Conservation (phyloP, 2,113 vertebrate genomes). For the Pongo pygmaeus region DNA sequence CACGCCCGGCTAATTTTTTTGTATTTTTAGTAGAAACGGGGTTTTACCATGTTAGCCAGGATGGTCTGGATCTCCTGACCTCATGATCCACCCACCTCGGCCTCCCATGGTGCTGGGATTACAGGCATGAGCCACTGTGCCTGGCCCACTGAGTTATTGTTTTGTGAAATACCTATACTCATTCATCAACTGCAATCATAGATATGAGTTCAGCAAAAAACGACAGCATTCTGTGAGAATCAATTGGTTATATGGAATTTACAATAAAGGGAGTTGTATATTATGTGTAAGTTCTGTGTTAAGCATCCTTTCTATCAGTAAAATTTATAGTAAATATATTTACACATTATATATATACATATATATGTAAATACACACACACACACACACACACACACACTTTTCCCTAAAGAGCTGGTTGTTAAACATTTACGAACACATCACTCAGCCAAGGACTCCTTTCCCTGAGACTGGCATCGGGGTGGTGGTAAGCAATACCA, state of each 20-base stretch:
- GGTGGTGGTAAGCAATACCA: neutral
- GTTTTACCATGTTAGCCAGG: too few species aligned
- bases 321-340: neutral
- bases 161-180: neutral
- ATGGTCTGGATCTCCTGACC: too few species aligned
- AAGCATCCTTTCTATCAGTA: neutral
- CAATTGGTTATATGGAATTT: neutral
- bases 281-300: neutral
- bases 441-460: neutral
- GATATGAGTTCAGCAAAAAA: neutral
- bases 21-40: too few species aligned
- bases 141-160: neutral
- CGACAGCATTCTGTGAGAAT: neutral
- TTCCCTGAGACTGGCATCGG: neutral
- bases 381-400: neutral
- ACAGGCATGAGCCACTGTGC: too few species aligned
- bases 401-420: neutral
- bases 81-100: too few species aligned
- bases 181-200: neutral
- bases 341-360: neutral
- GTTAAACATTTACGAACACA: neutral
- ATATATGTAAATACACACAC: too few species aligned
- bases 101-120: too few species aligned
- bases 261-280: neutral
- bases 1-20: too few species aligned